Evolutionary conservation across 37 sponge, comb jelly and placozoan species (phyloP).

Genomic region (Chondrilla cf. caribensis): DNA sequence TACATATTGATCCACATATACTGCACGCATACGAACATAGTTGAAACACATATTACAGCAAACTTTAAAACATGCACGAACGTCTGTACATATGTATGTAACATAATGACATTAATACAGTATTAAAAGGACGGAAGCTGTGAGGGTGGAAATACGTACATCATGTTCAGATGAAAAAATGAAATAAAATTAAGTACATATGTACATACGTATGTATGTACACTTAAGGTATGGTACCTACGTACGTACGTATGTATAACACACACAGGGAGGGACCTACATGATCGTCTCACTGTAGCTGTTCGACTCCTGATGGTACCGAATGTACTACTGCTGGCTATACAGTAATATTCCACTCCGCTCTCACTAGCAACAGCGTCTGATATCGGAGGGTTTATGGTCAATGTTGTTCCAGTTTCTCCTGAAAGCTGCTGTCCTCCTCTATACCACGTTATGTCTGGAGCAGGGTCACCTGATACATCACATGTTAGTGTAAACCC

Average conservation of each 20-base stretch:
- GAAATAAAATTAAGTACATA: too few relatives aligned
- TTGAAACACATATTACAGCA: too few relatives aligned
- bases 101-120: too few relatives aligned
- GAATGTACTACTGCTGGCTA: slow-evolving; percentile 35
- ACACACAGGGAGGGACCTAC: slow-evolving; percentile 18
- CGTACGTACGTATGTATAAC: too few relatives aligned
- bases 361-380: slow-evolving; percentile 14
- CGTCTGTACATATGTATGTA: too few relatives aligned
- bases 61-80: too few relatives aligned
- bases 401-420: not conserved
- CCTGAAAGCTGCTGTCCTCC: not conserved
- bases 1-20: slow-evolving; percentile 14
- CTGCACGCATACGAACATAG: not conserved
- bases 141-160: too few relatives aligned
- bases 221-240: not conserved
- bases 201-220: not conserved
- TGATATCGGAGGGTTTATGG: not conserved
- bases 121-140: too few relatives aligned
- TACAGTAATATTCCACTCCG: slow-evolving; percentile 51
- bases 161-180: too few relatives aligned
- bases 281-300: slow-evolving; percentile 25
- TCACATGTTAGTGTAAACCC: slow-evolving; percentile 29
- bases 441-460: slow-evolving; percentile 44
- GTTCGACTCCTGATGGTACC: slow-evolving; percentile 52
- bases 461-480: slow-evolving; percentile 38